Evolutionary conservation across 2,888 invertebrate genomes (phyloP).

Genomic region (Drosophila borealis): DNA sequence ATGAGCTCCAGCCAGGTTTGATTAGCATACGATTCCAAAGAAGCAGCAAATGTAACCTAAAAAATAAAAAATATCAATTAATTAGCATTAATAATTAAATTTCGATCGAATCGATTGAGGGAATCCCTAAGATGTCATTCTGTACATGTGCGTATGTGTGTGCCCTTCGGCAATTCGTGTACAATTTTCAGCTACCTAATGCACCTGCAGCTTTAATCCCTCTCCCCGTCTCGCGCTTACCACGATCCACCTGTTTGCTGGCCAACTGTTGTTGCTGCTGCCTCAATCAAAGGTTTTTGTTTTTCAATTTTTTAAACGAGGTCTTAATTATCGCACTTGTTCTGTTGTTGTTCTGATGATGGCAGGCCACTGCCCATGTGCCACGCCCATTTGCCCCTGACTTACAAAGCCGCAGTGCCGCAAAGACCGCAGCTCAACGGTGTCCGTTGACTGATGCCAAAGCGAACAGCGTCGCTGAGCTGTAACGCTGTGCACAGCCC

Average conservation of each 20-base stretch:
- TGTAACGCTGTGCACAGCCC: constrained; percentile 44
- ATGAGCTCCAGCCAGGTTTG: too few relatives aligned
- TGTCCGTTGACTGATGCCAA: constrained; percentile 43
- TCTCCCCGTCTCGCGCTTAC: not conserved
- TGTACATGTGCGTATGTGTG: not conserved
- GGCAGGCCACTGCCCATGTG: constrained; percentile 24
- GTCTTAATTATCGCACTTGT: constrained; percentile 48
- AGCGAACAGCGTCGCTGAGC: constrained; percentile 40
- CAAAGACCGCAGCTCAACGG: constrained; percentile 55
- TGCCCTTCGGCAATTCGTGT: constrained; percentile 31
- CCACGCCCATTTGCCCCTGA: constrained; percentile 64
- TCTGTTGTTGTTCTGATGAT: constrained; percentile 32
- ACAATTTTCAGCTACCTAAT: constrained; percentile 4
- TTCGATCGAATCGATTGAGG: not conserved
- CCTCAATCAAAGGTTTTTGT: constrained; percentile 29
- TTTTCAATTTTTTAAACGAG: constrained; percentile 5
- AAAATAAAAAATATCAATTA: not conserved
- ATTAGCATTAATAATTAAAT: not conserved
- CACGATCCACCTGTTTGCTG: not conserved
- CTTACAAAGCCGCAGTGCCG: constrained; percentile 65
- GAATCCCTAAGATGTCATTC: not conserved
- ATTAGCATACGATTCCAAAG: not conserved
- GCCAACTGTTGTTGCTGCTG: constrained; percentile 13
- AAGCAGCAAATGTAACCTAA: not conserved
- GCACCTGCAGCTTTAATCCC: constrained; percentile 1